phyloP scores from a whole-genome alignment of 2,113 vertebrate genomes.

The Psilopogon haemacephalus region DNA sequence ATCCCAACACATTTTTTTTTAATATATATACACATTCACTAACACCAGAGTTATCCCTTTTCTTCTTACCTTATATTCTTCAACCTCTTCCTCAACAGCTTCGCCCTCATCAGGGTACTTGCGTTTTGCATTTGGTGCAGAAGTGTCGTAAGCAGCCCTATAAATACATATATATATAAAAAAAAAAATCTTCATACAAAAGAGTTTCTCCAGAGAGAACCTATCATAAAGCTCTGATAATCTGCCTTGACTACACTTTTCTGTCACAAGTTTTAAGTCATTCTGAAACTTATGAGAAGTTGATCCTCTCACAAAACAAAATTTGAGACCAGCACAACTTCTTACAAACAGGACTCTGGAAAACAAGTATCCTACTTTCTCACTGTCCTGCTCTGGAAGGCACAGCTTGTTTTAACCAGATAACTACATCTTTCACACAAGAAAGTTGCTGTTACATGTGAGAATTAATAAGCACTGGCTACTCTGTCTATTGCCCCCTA shows the following conservation, averaged over 20 bases:
- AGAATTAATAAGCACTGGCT: not conserved
- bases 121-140: conserved; percentile 81
- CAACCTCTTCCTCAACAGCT: conserved; percentile 89
- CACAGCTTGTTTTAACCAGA: not conserved
- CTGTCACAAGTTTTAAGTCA: not conserved
- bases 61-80: conserved; percentile 87
- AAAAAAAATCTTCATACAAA: not conserved
- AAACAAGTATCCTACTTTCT: not conserved
- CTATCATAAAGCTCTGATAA: not conserved
- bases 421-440: too few species aligned
- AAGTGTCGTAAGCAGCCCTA: conserved; percentile 91
- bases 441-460: not conserved
- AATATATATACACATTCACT: accelerated
- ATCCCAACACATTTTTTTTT: not conserved
- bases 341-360: not conserved
- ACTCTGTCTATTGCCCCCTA: accelerated
- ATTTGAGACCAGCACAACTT: not conserved
- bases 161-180: conserved; percentile 6
- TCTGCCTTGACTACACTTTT: not conserved
- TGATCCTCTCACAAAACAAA: not conserved
- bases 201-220: not conserved
- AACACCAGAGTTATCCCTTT: not conserved
- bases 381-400: not conserved
- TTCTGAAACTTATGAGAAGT: not conserved
- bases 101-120: conserved; percentile 88